Evolutionary conservation across 53 echinoderm and acorn worm genomes (phyloP), one percentile per base, ranked within the genome.

Genomic region (Temnopleurus reevesii): DNA sequence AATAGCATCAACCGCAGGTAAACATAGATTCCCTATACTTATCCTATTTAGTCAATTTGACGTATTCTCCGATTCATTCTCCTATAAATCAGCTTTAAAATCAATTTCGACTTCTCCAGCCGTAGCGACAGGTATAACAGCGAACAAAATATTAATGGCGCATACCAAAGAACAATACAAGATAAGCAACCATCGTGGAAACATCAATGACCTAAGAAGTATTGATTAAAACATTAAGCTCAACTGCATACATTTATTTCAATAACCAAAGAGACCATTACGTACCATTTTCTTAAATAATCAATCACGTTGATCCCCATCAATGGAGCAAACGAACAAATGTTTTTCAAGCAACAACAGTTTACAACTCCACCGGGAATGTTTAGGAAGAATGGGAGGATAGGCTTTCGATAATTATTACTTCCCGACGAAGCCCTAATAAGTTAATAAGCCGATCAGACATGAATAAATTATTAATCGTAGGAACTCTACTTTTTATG

Each of bases 141-240:
- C 41, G 8, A 41, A 71, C 43, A 3, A 4, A 38, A n/a, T 38
- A 38, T 43, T 41, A 71, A 71, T 71, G 41, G 41, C 71, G 41
- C 71, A 38, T 71, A 27, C 36, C 71, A 71, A 41, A 41, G 38
- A 38, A 71, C 71, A 71, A 71, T 38, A 71, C 41, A 36, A 27
- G n/a, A 36, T 41, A 71, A 41, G 7, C 71, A 71, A 21, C 30
- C 41, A 71, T 38, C 41, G 13, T 1, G 23, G 71, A 38, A n/a
- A 71, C 71, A 71, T 71, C 71, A 71, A 71, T n/a, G 36, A 38
- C 71, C 23, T 71, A 38, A 43, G 71, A 46, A 34, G 24, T 79
- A 79, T 79, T 79, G 79, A 79, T 79, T 79, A 79, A 79, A 49
- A 79, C 79, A 79, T 79, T 79, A 79, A 49, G 26, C 79, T 49